Conservation (phyloP, 2,113 vertebrate species). For the Prionailurus viverrinus region DNA sequence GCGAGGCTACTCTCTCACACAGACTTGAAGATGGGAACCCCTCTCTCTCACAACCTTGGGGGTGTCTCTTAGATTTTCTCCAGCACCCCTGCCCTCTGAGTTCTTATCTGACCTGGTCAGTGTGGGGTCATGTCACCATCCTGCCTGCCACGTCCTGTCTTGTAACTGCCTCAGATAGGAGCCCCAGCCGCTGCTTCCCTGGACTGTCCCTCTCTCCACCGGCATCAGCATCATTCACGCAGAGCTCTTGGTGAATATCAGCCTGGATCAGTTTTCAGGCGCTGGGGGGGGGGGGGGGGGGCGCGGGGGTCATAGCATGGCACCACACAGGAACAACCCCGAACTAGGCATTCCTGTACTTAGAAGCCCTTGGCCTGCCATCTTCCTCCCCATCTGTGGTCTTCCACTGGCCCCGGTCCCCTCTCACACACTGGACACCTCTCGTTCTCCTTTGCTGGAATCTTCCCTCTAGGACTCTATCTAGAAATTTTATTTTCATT, state of each 20-base stretch:
- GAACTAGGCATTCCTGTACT: neutral
- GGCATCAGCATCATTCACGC: neutral
- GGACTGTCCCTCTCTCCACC: neutral
- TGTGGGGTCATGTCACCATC: neutral
- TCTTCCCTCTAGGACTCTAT: neutral
- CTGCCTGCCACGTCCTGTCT: neutral
- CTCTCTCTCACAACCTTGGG: neutral
- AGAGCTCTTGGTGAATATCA: neutral
- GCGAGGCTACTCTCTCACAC: neutral
- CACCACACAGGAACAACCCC: neutral
- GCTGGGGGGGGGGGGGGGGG: accelerated
- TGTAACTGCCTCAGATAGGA: neutral
- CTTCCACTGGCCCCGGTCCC: neutral
- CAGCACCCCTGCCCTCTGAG: neutral
- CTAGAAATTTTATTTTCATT: neutral
- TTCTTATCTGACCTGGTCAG: neutral
- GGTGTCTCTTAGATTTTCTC: neutral
- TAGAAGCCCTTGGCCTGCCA: neutral
- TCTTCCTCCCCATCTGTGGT: neutral
- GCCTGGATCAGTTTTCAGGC: neutral
- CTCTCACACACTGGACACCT: neutral
- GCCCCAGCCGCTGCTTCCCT: neutral
- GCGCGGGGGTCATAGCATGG: accelerated
- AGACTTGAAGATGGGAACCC: neutral
- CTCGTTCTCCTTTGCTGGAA: neutral